A percentile compares a stretch with the other conserved stretches of the same genome.
Evolutionary conservation across 2,797 vertebrate species (phyloP).

Genomic region (Gallinago stenura): DNA sequence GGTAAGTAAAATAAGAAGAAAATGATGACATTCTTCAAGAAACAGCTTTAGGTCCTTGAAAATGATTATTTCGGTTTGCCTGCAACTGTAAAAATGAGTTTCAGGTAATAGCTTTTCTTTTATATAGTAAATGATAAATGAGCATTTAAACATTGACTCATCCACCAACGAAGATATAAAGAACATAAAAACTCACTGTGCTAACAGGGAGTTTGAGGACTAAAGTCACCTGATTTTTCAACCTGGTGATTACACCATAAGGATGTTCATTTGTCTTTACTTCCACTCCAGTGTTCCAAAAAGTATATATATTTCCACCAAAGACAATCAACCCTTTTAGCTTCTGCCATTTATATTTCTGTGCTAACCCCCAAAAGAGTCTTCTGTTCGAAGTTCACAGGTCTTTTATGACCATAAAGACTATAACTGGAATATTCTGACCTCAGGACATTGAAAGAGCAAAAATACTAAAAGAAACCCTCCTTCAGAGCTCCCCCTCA

Average conservation of each 20-base stretch:
- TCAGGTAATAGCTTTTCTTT: constrained; percentile 84
- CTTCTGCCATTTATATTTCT: constrained; percentile 68
- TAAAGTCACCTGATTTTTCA: constrained; percentile 81
- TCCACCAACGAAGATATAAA: constrained; percentile 80
- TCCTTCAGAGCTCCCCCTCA: neutral
- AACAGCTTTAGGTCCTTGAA: constrained; percentile 84
- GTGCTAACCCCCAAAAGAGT: constrained; percentile 31
- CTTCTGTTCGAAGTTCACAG: constrained; percentile 56
- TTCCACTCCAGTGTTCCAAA: constrained; percentile 69
- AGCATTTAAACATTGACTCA: constrained; percentile 82
- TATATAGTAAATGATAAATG: constrained; percentile 83
- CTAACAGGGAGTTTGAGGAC: constrained; percentile 79
- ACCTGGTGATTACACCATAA: constrained; percentile 77
- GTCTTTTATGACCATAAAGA: constrained; percentile 56
- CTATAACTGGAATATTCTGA: constrained; percentile 2
- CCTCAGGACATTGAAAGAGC: neutral
- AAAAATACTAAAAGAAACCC: neutral
- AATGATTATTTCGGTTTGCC: constrained; percentile 83
- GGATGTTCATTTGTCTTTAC: constrained; percentile 79
- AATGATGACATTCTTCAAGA: constrained; percentile 83
- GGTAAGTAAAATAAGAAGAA: constrained; percentile 82
- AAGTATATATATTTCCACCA: constrained; percentile 74
- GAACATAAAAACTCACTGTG: constrained; percentile 79
- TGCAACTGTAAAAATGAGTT: constrained; percentile 83
- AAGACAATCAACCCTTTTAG: constrained; percentile 77